Conservation (phyloP, 2,888 invertebrate species). For the Machimus rusticus region DNA sequence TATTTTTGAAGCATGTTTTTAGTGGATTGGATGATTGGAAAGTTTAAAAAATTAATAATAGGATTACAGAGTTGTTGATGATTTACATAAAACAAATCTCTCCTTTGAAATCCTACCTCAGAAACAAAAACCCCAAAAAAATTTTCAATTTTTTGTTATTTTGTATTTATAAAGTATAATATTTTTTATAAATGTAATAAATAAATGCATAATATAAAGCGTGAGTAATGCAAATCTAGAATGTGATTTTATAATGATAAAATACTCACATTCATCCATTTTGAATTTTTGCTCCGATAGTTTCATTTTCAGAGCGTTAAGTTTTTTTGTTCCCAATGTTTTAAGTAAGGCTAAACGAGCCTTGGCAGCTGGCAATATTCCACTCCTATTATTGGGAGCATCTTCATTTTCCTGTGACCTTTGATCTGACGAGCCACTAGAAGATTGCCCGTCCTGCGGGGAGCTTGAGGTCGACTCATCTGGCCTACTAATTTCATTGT, state of each 20-base stretch:
- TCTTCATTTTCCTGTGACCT: slow-evolving; percentile 49
- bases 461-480: background rate
- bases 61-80: too few species aligned
- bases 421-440: background rate
- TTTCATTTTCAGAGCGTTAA: slow-evolving; percentile 71
- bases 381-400: slow-evolving; percentile 50
- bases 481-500: background rate
- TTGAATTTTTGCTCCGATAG: slow-evolving; percentile 64
- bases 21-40: too few species aligned
- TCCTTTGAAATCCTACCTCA: too few species aligned
- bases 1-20: too few species aligned
- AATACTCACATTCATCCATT: slow-evolving; percentile 59
- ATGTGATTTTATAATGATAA: background rate
- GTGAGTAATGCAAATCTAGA: background rate
- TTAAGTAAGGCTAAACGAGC: slow-evolving; percentile 71
- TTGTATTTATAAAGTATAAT: too few species aligned
- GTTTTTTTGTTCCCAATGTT: slow-evolving; percentile 74
- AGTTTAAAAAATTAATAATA: too few species aligned
- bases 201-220: too few species aligned
- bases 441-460: background rate
- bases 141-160: too few species aligned
- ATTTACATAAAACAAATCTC: too few species aligned
- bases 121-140: too few species aligned
- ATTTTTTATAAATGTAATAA: too few species aligned
- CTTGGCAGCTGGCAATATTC: slow-evolving; percentile 61